A percentile compares a stretch with the other conserved stretches of the same genome.
Conservation (phyloP, 2,888 invertebrate genomes). For the Tiliacea citrago region DNA sequence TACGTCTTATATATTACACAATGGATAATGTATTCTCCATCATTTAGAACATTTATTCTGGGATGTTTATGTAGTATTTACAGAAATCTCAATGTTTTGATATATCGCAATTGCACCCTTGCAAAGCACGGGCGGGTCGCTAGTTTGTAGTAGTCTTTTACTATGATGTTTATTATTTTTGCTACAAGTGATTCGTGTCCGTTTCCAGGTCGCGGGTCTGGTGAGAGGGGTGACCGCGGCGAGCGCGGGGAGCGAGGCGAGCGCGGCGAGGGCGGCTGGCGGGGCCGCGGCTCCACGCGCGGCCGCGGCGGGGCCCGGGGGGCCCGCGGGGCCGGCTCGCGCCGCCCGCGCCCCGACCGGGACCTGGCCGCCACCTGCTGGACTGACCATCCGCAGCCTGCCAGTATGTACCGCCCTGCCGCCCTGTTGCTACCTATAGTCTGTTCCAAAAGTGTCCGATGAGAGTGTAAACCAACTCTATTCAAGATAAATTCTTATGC, state of each 20-base stretch:
- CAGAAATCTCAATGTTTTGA: too few species aligned
- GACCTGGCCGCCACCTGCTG: constrained; percentile 60
- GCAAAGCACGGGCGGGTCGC: neutral
- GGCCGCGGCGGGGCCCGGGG: constrained; percentile 74
- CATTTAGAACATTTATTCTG: too few species aligned
- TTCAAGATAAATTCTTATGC: neutral
- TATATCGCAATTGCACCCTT: neutral
- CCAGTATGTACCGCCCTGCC: constrained; percentile 51
- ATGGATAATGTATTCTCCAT: too few species aligned
- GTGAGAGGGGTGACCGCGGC: constrained; percentile 67
- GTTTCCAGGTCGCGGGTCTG: constrained; percentile 81
- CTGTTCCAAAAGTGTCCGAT: neutral
- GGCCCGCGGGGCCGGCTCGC: constrained; percentile 68
- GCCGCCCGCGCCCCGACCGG: constrained; percentile 48
- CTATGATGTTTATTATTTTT: neutral
- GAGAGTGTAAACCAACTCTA: neutral
- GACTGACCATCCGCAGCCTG: constrained; percentile 61
- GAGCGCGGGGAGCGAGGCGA: constrained; percentile 67
- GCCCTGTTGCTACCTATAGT: neutral
- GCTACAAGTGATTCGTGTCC: neutral
- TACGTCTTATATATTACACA: too few species aligned
- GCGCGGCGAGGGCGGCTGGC: constrained; percentile 69
- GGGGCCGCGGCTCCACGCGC: constrained; percentile 67
- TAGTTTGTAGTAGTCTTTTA: neutral
- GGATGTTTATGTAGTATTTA: too few species aligned